Conservation (phyloP, 1,140 invertebrate genomes). For the Meloidogyne floridensis region DNA sequence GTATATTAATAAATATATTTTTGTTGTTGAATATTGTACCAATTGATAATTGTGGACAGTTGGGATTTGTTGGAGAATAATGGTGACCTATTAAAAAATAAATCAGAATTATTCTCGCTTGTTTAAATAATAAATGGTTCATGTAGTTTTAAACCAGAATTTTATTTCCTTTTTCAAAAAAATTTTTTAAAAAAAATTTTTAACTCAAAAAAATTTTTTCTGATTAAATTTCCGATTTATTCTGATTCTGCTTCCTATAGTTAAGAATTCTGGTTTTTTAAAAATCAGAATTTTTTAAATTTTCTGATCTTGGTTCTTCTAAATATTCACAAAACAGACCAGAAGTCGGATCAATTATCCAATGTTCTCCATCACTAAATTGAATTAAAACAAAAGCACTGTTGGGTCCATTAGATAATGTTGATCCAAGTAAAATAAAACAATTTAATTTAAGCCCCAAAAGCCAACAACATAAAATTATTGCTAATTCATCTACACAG, state of each 20-base stretch:
- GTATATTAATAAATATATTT: constrained; percentile 49
- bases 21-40: constrained; percentile 33
- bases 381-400: constrained; percentile 48
- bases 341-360: constrained; percentile 45
- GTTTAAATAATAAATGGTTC: too few relatives aligned
- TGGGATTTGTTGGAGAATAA: constrained; percentile 32
- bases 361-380: constrained; percentile 33
- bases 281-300: too few relatives aligned
- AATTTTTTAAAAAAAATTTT: too few relatives aligned
- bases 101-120: too few relatives aligned
- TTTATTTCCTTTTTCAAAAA: too few relatives aligned
- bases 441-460: constrained; percentile 37
- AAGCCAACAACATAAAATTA: constrained; percentile 48
- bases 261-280: too few relatives aligned
- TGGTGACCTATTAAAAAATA: constrained; percentile 10
- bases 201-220: too few relatives aligned
- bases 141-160: too few relatives aligned
- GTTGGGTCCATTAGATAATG: constrained; percentile 53
- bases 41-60: constrained; percentile 40
- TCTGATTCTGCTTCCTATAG: too few relatives aligned
- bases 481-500: constrained; percentile 43
- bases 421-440: constrained; percentile 36
- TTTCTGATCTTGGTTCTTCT: too few relatives aligned
- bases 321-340: constrained; percentile 13
- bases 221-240: too few relatives aligned